phyloP scores from a whole-genome alignment of 2,113 vertebrate genomes.

The Clupea harengus region DNA sequence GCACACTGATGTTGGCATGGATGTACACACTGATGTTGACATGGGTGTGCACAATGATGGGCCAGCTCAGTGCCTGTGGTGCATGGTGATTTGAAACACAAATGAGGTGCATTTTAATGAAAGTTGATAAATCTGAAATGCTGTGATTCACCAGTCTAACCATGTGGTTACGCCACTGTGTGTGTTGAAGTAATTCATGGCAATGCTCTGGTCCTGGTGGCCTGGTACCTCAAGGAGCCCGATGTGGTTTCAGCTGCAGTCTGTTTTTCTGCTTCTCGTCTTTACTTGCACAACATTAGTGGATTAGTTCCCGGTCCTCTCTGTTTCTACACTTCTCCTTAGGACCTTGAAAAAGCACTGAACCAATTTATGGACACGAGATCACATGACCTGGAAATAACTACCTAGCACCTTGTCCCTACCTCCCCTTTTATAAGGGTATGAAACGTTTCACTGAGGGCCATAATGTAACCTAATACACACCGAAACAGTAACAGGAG shows the following conservation, averaged over 20 bases:
- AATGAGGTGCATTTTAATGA: not conserved
- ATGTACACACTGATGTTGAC: too few relatives aligned
- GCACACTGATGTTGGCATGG: too few relatives aligned
- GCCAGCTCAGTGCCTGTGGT: not conserved
- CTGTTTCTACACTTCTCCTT: not conserved
- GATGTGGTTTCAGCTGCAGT: not conserved
- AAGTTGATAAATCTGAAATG: not conserved
- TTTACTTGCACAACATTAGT: not conserved
- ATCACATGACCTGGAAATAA: conserved; percentile 15
- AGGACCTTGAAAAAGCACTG: not conserved
- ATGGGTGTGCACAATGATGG: not conserved
- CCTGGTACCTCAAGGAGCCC: not conserved
- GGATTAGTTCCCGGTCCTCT: not conserved
- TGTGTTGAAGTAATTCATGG: not conserved
- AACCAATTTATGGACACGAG: not conserved
- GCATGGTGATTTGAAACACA: not conserved
- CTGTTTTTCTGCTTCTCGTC: not conserved
- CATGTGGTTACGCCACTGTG: not conserved
- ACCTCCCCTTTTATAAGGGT: conserved; percentile 5
- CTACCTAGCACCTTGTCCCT: conserved; percentile 7
- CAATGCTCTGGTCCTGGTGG: not conserved
- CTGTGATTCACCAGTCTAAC: not conserved
- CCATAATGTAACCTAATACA: conserved; percentile 5
- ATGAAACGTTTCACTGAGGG: conserved; percentile 12
- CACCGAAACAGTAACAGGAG: conserved; percentile 27